Evolutionary conservation across 2,113 vertebrate species (phyloP).

Genomic region (Leptobrachium ailaonicum): DNA sequence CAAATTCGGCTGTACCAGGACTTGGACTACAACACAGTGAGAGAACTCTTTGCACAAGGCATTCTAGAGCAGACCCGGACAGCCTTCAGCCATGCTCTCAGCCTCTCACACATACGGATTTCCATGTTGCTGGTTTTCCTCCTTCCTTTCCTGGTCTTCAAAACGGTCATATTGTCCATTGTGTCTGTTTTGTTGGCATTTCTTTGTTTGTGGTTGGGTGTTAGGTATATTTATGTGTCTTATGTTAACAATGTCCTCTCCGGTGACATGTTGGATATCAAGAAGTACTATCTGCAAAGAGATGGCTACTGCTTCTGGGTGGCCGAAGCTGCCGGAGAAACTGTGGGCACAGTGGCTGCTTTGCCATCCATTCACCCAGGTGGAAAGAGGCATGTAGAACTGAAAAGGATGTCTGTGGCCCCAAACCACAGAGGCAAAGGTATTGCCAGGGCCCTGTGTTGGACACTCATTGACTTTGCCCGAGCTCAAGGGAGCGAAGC

Average conservation of each 20-base stretch:
- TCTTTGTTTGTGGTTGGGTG: background rate
- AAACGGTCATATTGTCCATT: slow-evolving; percentile 44
- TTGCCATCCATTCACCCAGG: background rate
- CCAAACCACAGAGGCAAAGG: slow-evolving; percentile 3
- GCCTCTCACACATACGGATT: fast-evolving
- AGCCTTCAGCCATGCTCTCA: background rate
- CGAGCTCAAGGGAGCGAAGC: slow-evolving; percentile 16
- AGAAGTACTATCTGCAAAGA: background rate
- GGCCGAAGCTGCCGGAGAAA: background rate
- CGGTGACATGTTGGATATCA: background rate
- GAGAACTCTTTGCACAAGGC: slow-evolving; percentile 46
- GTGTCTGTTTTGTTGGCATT: fast-evolving
- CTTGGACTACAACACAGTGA: slow-evolving; percentile 37
- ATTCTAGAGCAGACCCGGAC: slow-evolving; percentile 30
- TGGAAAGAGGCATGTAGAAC: background rate
- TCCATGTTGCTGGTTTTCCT: slow-evolving; percentile 29
- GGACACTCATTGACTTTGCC: slow-evolving; percentile 52
- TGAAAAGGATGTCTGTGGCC: slow-evolving; percentile 34
- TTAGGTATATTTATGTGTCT: background rate
- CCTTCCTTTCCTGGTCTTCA: fast-evolving
- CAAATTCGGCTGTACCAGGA: slow-evolving; percentile 57
- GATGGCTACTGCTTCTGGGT: background rate
- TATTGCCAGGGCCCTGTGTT: slow-evolving; percentile 43
- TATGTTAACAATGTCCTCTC: background rate
- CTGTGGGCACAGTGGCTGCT: background rate